Evolutionary conservation across 23 tunicate species (phyloP).

Genomic region (Trididemnum clinides): DNA sequence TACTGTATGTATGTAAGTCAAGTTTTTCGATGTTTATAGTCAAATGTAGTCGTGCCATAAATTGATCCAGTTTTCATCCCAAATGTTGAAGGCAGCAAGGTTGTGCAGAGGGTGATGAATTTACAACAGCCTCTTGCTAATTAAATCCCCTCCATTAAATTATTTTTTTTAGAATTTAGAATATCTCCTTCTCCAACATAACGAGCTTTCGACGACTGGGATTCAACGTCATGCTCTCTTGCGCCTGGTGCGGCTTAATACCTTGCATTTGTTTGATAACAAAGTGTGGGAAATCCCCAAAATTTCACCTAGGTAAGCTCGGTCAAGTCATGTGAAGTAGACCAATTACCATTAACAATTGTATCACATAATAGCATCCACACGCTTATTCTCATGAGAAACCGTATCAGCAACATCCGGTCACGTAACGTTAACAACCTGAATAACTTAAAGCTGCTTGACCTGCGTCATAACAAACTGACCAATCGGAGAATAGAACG

Average conservation of each 20-base stretch:
- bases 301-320: not conserved
- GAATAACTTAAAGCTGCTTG: conserved; percentile 20
- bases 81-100: no score
- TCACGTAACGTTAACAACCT: not conserved
- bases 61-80: no score
- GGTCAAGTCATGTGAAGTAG: not conserved
- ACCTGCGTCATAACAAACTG: conserved; percentile 55
- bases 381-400: conserved; percentile 39
- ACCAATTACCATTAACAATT: not conserved
- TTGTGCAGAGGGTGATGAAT: no score
- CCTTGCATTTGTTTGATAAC: conserved; percentile 64
- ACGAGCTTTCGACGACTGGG: conserved; percentile 40
- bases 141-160: no score
- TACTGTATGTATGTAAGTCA: no score
- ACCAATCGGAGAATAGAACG: conserved; percentile 52
- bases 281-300: conserved; percentile 38
- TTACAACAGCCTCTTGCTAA: no score
- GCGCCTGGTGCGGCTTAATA: conserved; percentile 19
- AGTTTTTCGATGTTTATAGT: no score
- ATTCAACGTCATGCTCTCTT: conserved; percentile 40
- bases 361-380: conserved; percentile 30
- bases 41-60: no score
- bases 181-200: conserved; percentile 63
- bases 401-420: conserved; percentile 26
- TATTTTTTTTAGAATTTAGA: no score